Evolutionary conservation across 2,888 invertebrate species (phyloP).

Genomic region (Abscondita cerata): DNA sequence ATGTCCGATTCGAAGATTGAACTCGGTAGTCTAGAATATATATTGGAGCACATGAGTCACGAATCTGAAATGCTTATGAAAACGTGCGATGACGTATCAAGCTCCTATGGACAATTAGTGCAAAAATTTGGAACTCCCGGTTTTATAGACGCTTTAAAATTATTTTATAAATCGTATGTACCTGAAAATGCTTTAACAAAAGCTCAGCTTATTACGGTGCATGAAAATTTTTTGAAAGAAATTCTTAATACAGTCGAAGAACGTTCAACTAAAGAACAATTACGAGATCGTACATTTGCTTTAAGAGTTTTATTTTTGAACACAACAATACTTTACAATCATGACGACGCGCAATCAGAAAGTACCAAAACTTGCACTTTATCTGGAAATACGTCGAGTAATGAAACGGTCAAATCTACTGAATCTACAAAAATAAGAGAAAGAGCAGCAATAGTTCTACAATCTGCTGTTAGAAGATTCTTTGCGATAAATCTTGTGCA

Average conservation of each 20-base stretch:
- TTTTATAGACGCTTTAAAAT: conserved; percentile 37
- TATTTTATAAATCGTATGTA: conserved; percentile 47
- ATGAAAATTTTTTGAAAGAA: conserved; percentile 33
- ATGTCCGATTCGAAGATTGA: conserved; percentile 45
- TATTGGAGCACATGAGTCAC: conserved; percentile 44
- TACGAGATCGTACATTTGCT: conserved; percentile 31
- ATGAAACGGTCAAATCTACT: conserved; percentile 40
- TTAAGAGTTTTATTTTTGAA: conserved; percentile 40
- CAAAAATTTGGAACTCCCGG: conserved; percentile 48
- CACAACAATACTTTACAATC: conserved; percentile 15
- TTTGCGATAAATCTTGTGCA: conserved; percentile 43
- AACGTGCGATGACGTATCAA: conserved; percentile 45
- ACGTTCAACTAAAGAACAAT: conserved; percentile 6
- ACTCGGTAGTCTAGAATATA: conserved; percentile 47
- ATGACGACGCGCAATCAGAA: neutral
- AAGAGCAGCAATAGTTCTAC: conserved; percentile 47
- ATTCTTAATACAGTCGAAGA: conserved; percentile 31
- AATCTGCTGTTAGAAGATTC: conserved; percentile 48
- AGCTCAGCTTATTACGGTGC: conserved; percentile 18
- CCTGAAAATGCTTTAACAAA: conserved; percentile 33
- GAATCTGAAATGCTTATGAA: conserved; percentile 48
- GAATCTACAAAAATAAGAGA: conserved; percentile 42
- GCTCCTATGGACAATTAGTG: conserved; percentile 48
- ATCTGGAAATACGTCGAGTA: neutral
- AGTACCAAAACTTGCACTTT: neutral